Evolutionary conservation across 2,797 vertebrate species (phyloP), one percentile per base, ranked within the genome.

Genomic region (Aplochiton taeniatus): DNA sequence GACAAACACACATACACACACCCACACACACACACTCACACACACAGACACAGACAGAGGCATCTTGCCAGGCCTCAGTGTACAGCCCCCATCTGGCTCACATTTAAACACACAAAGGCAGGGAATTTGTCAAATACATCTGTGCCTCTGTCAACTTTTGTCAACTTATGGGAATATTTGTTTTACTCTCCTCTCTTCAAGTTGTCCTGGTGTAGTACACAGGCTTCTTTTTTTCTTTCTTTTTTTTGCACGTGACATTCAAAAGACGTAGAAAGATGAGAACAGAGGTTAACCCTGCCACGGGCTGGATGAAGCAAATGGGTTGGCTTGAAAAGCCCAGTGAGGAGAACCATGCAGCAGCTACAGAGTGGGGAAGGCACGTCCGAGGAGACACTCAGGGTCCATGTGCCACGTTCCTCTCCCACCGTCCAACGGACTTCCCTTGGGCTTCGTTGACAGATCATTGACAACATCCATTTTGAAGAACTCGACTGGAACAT

Each of bases 61-160:
- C 88, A 75, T 77, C 77, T 85, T 66, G 85, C 88, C 90, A 91
- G 85, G 82, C 86, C 87, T 86, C 79, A 68, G 85, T 87, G 87
- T 87, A 89, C 85, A 74, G 84, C 63, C 73, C 31, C 88, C 92
- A 93, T 93, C 91, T 93, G 92, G 89, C 88, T 92, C 89, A 82
- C 83, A 92, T 93, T 92, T 91, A 83, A 80, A 85, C 85, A 77
- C 76, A 91, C 86, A 84, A 91, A 92, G 82, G 85, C 86, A 58
- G 87, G 81, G 88, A 90, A 92, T 91, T 92, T 92, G 91, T 93
- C 91, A 90, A 87, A 90, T 86, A 86, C 90, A 90, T 91, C 87
- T 90, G 87, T 88, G 90, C 87, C 84, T 90, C 82, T 88, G 82
- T 90, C 83, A 88, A 89, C 85, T 90, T 89, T 89, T 89, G 88